Evolutionary conservation across 2,113 vertebrate species (phyloP), one percentile per base, ranked within the genome.

Genomic region (Oenanthe oenanthe): DNA sequence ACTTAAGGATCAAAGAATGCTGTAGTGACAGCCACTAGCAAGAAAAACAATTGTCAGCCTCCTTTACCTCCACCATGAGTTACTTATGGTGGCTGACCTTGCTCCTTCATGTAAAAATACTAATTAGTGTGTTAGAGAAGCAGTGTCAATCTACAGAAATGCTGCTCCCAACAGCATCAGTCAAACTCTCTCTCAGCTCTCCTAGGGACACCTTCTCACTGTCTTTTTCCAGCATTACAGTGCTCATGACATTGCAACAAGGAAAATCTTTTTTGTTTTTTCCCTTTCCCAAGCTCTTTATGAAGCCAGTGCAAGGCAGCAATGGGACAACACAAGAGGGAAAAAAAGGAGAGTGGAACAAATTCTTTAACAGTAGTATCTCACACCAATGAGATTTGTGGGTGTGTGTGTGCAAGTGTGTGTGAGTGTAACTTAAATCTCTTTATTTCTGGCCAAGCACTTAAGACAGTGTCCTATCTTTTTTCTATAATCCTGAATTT

Each of bases 381-480:
- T 60, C 15, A 34, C n/a, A 57, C 12, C 54, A 50, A n/a, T 4
- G 3, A 18, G 0, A 4, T 40, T 42, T 42, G 40, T 42, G 40
- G 8, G 4, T 17, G 12, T 3, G 10, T 12, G 36, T 21, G 26
- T 9, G 32, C 16, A 26, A 2, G 0, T 42, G 38, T n/a, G 38
- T 22, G 53, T 53, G 34, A 38, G 13, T 7, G 6, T 28, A 85
- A 62, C 8, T 76, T 56, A 19, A 11, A 71, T 14, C 5, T 71
- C 38, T 68, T 34, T 31, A 13, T n/a, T n/a, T 76, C 43, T 60
- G 31, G 3, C 18, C 43, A 40, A 67, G 32, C 0, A 2, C 3
- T 91, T 83, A 14, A 18, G 8, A 4, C 19, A 24, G 4, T 40
- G 21, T 45, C 11, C 9, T 22, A 15, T 19, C 6, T 25, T 34